Base-by-base conservation (phyloP, 2,888 invertebrate genomes). In the Eristalinus aeneus region DNA sequence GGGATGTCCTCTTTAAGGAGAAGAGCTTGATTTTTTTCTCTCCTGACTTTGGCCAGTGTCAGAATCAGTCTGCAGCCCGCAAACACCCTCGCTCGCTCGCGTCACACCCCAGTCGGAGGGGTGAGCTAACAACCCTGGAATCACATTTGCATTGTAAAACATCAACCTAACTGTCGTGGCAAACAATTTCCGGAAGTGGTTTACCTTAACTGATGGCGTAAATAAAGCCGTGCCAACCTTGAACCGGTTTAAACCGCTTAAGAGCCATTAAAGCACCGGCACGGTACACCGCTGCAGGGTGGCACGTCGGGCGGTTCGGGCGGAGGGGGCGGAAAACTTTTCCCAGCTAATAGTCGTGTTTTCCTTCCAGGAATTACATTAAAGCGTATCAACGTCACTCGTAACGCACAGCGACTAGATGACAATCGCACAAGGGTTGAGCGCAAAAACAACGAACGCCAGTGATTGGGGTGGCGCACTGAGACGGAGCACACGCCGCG, bases 121-220 rank as follows among this genome's bases (percentile, higher is more conserved):
- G 27, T 27, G 27, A 27, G 27, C 27, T 81, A 86, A 77, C 68
- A 61, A 75, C 65, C 68, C 68, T 58, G 81, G 72, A 78, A 78
- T 82, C 86, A 86, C 86, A 86, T 86, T 86, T 86, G 86, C 86
- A 86, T 86, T 82, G 82, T 86, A 78, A 86, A 86, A 86, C 86
- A 82, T 86, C 86, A 86, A 78, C 82, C 77, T 82, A 86, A 86
- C 86, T 86, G 86, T 86, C 77, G 67, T 82, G 77, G 63, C 73
- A 82, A 82, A 86, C 86, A 86, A 86, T 86, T 86, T 82, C 82
- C 77, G 86, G 82, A 86, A 86, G 86, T 86, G 82, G 86, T 86
- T 86, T 86, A 86, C 86, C 86, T 86, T 77, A 86, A 82, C 86
- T 86, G 82, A 86, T 86, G 86, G 81, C 65, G 82, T 77, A 86